Base-by-base conservation (phyloP, 2,888 invertebrate species). In the Drosophila colorata region DNA sequence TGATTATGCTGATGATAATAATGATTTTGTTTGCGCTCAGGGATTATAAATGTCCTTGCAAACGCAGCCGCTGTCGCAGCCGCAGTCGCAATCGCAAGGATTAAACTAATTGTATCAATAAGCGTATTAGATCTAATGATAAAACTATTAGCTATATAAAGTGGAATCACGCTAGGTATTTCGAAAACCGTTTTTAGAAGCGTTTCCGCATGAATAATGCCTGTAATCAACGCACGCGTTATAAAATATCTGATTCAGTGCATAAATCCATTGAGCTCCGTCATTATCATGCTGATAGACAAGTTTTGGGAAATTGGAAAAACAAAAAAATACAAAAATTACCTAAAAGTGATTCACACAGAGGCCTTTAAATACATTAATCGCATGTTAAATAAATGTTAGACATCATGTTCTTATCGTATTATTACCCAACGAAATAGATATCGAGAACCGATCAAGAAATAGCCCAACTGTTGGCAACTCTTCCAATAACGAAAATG, bases 31-130 rank as follows among this genome's bases (percentile, higher is more conserved):
- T 77, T 73, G 40, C 74, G 81, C 76, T 74, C 70, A 56, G 47
- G 77, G 81, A 89, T 81, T 81, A 74, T 64, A 70, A 69, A 68
- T 69, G 67, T 69, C 52, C 74, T 59, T 64, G 70, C 64, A 49
- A 55, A 47, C 63, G 51, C 53, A 64, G n/a, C n/a, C n/a, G n/a
- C n/a, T n/a, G 64, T 56, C 20, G 23, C 23, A 23, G n/a, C n/a
- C 5, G n/a, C n/a, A n/a, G n/a, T n/a, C n/a, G n/a, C n/a, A n/a
- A n/a, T n/a, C n/a, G n/a, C n/a, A 31, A 46, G 67, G 68, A 78
- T 88, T 80, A 65, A 48, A 33, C 63, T 67, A 68, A 67, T 51
- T 60, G 70, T 61, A 57, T 35, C 61, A 72, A 86, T 70, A 48
- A 64, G 60, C 60, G 46, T 20, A 68, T 14, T 37, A 14, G n/a